phyloP scores from a whole-genome alignment of 2,113 vertebrate species.

The Dryoscopus gambensis region DNA sequence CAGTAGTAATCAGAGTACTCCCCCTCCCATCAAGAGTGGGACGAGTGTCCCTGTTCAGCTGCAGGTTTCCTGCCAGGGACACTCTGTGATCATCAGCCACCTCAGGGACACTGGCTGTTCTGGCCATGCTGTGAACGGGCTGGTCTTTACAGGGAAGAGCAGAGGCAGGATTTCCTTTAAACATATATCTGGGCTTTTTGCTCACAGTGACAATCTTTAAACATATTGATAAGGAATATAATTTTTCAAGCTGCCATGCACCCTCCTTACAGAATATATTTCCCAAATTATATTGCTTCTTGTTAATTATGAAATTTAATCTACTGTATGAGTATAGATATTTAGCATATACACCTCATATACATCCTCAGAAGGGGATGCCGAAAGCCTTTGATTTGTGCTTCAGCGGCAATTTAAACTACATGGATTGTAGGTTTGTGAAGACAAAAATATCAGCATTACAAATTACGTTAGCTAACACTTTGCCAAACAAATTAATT shows the following conservation, averaged over 20 bases:
- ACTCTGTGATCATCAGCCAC: not conserved
- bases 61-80: not conserved
- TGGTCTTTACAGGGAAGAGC: not conserved
- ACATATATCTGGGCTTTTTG: not conserved
- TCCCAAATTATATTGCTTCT: not conserved
- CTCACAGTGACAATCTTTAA: not conserved
- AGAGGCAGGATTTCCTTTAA: not conserved
- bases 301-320: not conserved
- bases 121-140: not conserved
- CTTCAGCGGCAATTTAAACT: not conserved
- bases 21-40: not conserved
- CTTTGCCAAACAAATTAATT: not conserved
- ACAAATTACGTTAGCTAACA: not conserved
- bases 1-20: not conserved
- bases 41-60: not conserved
- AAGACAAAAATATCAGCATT: not conserved
- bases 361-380: not conserved
- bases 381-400: not conserved
- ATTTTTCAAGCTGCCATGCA: not conserved
- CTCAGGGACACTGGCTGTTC: not conserved
- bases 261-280: not conserved
- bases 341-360: not conserved
- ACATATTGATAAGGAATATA: not conserved
- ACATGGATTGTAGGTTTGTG: not conserved
- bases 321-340: not conserved